Conservation (phyloP, 2,888 invertebrate genomes). For the Dasysyrphus albostriatus region DNA sequence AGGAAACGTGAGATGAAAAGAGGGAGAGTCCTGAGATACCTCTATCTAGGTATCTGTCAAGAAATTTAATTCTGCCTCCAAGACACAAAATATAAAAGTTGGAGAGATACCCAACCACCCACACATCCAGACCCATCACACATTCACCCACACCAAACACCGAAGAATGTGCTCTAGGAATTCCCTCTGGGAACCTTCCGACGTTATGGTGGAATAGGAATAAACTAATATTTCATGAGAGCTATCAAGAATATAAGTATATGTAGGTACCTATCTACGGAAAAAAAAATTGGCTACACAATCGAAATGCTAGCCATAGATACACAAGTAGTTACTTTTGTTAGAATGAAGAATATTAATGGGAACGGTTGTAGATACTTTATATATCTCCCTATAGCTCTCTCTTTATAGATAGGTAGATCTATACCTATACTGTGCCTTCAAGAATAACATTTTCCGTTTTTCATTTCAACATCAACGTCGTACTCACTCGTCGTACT, state of each 20-base stretch:
- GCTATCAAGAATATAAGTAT: slow-evolving; percentile 15
- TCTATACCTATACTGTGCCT: slow-evolving; percentile 39
- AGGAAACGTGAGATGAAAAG: neutral
- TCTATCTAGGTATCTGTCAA: slow-evolving; percentile 58
- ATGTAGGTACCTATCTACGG: neutral
- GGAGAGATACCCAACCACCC: slow-evolving; percentile 55
- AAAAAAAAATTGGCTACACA: slow-evolving; percentile 71
- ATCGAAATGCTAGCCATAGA: slow-evolving; percentile 72
- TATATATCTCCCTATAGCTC: neutral
- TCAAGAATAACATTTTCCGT: slow-evolving; percentile 61
- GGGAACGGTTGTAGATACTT: slow-evolving; percentile 32
- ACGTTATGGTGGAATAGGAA: slow-evolving; percentile 37
- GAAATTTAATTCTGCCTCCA: slow-evolving; percentile 74
- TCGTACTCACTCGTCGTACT: slow-evolving; percentile 13
- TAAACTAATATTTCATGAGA: slow-evolving; percentile 75
- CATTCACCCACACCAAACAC: neutral
- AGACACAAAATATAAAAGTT: slow-evolving; percentile 64
- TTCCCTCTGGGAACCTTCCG: slow-evolving; percentile 44
- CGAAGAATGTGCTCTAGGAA: slow-evolving; percentile 63
- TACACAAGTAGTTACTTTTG: slow-evolving; percentile 75
- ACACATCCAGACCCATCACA: neutral
- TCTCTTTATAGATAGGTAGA: neutral
- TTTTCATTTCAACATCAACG: slow-evolving; percentile 69
- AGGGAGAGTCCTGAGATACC: neutral
- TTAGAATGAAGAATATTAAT: slow-evolving; percentile 60